Evolutionary conservation across 1,140 invertebrate species (phyloP).

Genomic region (Drosophila melanica): DNA sequence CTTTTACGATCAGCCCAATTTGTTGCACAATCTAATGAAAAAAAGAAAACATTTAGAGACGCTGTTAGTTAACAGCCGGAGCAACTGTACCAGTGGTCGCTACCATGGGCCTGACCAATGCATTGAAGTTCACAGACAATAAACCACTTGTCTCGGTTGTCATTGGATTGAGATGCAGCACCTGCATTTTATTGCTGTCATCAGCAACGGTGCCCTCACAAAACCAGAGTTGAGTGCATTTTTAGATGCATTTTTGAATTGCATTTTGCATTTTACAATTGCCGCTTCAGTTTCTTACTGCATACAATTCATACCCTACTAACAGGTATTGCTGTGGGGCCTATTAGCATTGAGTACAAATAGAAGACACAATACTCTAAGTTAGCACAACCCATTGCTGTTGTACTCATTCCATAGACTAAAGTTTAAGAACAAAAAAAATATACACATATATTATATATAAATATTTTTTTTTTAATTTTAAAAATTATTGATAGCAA

Average conservation of each 20-base stretch:
- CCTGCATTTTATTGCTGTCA: slow-evolving; percentile 80
- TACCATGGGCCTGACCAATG: neutral
- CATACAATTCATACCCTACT: neutral
- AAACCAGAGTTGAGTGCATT: slow-evolving; percentile 55
- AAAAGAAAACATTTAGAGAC: neutral
- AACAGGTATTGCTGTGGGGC: neutral
- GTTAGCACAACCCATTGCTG: no score
- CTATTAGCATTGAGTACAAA: no score
- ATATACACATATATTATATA: no score
- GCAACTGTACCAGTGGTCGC: slow-evolving; percentile 48
- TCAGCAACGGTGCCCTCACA: slow-evolving; percentile 50
- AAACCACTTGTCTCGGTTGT: slow-evolving; percentile 17
- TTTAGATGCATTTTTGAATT: slow-evolving; percentile 56
- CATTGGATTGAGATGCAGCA: slow-evolving; percentile 42
- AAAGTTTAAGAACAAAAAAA: no score
- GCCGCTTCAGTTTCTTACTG: slow-evolving; percentile 30
- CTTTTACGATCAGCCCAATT: slow-evolving; percentile 9
- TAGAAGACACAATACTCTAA: no score
- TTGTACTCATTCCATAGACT: no score
- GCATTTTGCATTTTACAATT: slow-evolving; percentile 43
- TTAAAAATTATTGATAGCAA: no score
- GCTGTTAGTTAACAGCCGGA: slow-evolving; percentile 63
- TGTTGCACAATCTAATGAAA: neutral
- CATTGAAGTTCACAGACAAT: neutral
- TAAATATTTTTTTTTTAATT: no score